A percentile compares a stretch with the other conserved stretches of the same genome.
phyloP scores from a whole-genome alignment of 2,888 invertebrate genomes.

The Tetragonula carbonaria region DNA sequence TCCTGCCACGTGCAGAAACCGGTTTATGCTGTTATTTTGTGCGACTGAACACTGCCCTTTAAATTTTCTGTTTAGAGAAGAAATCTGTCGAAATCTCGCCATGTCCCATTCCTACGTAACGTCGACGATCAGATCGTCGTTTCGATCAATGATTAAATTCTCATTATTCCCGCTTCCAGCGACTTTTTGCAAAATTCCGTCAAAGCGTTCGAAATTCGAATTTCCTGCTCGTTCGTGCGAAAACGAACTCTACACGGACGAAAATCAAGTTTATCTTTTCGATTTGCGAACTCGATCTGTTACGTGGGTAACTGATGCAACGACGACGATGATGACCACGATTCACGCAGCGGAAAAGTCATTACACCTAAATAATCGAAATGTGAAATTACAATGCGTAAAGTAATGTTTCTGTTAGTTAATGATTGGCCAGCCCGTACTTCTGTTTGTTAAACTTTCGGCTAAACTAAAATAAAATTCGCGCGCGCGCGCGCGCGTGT shows the following conservation, averaged over 20 bases:
- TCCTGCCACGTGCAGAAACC: conserved; percentile 57
- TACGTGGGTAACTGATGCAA: conserved; percentile 23
- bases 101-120: not conserved
- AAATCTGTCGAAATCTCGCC: conserved; percentile 11
- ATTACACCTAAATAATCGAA: too few species aligned
- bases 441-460: not conserved
- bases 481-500: not conserved
- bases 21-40: conserved; percentile 51
- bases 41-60: conserved; percentile 29
- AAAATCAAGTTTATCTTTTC: not conserved
- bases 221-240: not conserved
- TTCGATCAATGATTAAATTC: not conserved
- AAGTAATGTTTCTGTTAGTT: too few species aligned
- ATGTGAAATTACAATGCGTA: too few species aligned
- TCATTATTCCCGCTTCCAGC: not conserved
- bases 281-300: not conserved
- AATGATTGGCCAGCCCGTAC: too few species aligned
- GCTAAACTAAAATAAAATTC: not conserved
- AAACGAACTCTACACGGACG: too few species aligned
- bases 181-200: not conserved
- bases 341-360: not conserved
- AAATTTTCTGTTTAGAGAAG: conserved; percentile 34
- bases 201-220: not conserved
- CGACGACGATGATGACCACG: not conserved
- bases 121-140: too few species aligned